Percentiles rank a stretch among this genome's conserved stretches.
phyloP scores from a whole-genome alignment of 2,113 vertebrate species.

The Oreochromis tanganicae region DNA sequence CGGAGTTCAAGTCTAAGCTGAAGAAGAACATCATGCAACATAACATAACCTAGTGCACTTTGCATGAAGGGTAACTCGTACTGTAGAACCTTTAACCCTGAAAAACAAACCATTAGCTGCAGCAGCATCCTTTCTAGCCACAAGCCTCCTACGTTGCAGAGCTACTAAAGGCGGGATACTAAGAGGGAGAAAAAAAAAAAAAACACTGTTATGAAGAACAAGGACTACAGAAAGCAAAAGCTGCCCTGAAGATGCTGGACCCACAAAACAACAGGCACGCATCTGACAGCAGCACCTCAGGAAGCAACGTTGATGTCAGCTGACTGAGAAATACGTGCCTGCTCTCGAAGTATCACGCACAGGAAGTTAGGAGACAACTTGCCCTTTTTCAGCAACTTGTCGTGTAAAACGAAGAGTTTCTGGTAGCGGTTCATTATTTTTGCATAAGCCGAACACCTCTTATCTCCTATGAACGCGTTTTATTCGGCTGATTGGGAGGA shows the following conservation, averaged over 20 bases:
- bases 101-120: not conserved
- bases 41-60: not conserved
- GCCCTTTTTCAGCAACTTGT: not conserved
- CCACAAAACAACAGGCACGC: not conserved
- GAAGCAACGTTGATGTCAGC: constrained; percentile 16
- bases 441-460: not conserved
- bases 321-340: not conserved
- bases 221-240: not conserved
- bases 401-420: not conserved
- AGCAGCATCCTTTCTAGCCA: not conserved
- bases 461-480: not conserved
- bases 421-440: not conserved
- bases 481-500: not conserved
- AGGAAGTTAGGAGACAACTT: not conserved
- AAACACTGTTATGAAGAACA: not conserved
- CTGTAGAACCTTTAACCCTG: not conserved
- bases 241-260: not conserved
- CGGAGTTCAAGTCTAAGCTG: not conserved
- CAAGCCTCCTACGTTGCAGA: not conserved
- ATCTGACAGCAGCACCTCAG: not conserved
- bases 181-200: fast-evolving
- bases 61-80: not conserved
- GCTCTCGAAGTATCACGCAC: not conserved
- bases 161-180: not conserved
- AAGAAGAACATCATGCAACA: not conserved